A percentile compares a stretch with the other conserved stretches of the same genome.
Evolutionary conservation across 2,797 vertebrate species (phyloP).

Genomic region (Bradypodion pumilum): DNA sequence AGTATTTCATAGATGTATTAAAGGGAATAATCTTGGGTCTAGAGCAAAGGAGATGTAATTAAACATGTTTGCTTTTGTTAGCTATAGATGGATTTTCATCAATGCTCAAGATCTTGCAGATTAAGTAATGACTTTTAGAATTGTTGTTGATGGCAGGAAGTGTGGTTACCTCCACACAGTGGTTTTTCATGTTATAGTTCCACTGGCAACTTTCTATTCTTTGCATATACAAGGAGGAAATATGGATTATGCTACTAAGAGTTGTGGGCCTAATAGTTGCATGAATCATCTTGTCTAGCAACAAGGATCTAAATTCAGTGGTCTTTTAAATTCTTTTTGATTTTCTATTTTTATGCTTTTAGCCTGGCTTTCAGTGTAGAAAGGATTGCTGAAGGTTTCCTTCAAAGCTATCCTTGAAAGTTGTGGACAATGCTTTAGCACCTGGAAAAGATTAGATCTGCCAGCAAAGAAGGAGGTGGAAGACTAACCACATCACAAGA

Average conservation of each 20-base stretch:
- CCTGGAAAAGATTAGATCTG: not conserved
- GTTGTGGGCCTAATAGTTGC: not conserved
- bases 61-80: not conserved
- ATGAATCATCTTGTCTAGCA: not conserved
- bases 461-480: not conserved
- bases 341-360: not conserved
- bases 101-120: not conserved
- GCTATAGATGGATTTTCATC: not conserved
- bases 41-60: not conserved
- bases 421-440: not conserved
- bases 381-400: not conserved
- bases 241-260: not conserved
- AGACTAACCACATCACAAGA: not conserved
- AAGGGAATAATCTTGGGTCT: not conserved
- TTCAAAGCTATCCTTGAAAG: not conserved
- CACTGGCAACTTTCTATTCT: not conserved
- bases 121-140: not conserved
- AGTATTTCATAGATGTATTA: not conserved
- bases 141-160: not conserved
- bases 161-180: not conserved
- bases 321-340: not conserved
- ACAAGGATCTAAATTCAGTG: too few relatives aligned
- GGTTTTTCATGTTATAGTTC: not conserved
- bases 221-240: not conserved
- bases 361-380: not conserved